Conservation (phyloP, 2,888 invertebrate species). For the Adela reaumurella region DNA sequence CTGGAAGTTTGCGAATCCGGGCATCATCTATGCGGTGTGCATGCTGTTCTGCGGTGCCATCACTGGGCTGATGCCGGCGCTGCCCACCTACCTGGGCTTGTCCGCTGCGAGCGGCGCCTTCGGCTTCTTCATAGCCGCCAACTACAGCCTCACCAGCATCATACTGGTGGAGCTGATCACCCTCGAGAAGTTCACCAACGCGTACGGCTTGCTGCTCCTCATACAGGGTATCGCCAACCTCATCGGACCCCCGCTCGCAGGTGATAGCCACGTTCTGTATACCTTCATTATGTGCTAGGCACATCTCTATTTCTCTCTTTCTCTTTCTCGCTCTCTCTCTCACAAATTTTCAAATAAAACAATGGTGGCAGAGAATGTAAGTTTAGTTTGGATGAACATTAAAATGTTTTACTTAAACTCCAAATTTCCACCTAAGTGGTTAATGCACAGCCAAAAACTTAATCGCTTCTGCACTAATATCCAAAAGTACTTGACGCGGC, state of each 20-base stretch:
- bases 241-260: constrained; percentile 85
- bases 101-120: constrained; percentile 71
- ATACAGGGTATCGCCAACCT: constrained; percentile 90
- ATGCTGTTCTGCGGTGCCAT: constrained; percentile 70
- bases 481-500: too few relatives aligned
- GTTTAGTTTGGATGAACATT: too few relatives aligned
- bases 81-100: constrained; percentile 54
- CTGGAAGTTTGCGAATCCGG: constrained; percentile 70
- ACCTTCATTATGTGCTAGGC: too few relatives aligned
- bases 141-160: constrained; percentile 87
- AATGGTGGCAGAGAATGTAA: too few relatives aligned
- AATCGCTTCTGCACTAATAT: too few relatives aligned
- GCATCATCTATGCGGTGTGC: constrained; percentile 76
- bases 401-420: too few relatives aligned
- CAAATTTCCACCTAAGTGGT: too few relatives aligned
- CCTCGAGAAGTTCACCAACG: constrained; percentile 86
- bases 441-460: too few relatives aligned
- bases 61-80: constrained; percentile 64
- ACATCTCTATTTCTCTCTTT: too few relatives aligned
- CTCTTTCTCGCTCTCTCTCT: too few relatives aligned
- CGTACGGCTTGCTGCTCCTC: constrained; percentile 82
- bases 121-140: constrained; percentile 87
- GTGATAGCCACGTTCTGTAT: too few relatives aligned
- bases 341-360: too few relatives aligned
- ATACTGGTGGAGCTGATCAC: constrained; percentile 87